These are phyloP conservation scores for Chaetura pelagica DNA, from an alignment of 2,113 vertebrate species.

Conservation along the genomic window DNA sequence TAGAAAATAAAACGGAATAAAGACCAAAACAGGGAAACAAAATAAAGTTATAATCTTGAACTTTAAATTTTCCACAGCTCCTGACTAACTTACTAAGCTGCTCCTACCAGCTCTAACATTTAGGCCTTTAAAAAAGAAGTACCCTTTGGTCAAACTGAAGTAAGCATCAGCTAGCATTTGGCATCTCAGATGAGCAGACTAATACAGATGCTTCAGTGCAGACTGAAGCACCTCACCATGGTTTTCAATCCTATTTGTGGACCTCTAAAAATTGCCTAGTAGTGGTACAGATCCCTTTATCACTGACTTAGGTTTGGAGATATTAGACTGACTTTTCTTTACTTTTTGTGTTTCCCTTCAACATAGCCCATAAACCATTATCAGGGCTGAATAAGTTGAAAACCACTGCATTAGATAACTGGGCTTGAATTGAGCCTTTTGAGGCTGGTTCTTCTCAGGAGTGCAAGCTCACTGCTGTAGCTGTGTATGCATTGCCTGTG, in stretches of 20 bases:
- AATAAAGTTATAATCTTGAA: not conserved
- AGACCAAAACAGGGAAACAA: not conserved
- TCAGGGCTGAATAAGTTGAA: not conserved
- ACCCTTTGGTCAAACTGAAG: not conserved
- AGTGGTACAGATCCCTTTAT: not conserved
- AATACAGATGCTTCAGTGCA: not conserved
- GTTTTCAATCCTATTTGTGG: conserved; percentile 6
- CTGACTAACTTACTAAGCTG: not conserved
- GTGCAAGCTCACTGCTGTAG: not conserved
- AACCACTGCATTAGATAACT: not conserved
- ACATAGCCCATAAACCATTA: not conserved
- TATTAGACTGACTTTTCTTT: not conserved
- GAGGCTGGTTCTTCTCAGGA: not conserved
- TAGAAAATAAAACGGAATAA: not conserved
- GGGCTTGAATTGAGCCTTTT: not conserved
- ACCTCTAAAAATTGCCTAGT: not conserved
- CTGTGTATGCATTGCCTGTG: accelerated
- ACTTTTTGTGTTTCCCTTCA: not conserved
- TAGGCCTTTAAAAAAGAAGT: not conserved
- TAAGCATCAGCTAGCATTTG: not conserved
- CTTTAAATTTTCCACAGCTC: not conserved
- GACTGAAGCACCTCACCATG: not conserved
- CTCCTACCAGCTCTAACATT: not conserved
- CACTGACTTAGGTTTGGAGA: not conserved
- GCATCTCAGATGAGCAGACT: not conserved